Evolutionary conservation across 2,113 vertebrate species (phyloP).

Genomic region (Toxotes jaculatrix): DNA sequence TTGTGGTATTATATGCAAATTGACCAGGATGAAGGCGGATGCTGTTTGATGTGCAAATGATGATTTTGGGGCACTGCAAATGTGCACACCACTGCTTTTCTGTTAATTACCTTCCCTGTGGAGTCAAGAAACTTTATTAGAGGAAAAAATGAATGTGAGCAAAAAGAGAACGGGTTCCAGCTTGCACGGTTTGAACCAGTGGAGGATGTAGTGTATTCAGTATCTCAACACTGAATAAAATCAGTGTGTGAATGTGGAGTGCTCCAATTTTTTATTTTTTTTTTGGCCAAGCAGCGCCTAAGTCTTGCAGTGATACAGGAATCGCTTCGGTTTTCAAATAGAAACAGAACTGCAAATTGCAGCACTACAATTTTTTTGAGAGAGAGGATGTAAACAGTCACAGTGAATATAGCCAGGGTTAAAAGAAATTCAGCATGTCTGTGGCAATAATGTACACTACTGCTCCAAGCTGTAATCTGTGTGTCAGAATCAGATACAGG

Average conservation of each 20-base stretch:
- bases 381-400: background rate
- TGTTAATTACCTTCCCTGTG: slow-evolving; percentile 79
- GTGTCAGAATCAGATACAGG: slow-evolving; percentile 37
- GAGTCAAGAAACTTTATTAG: slow-evolving; percentile 75
- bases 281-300: background rate
- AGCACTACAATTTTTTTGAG: background rate
- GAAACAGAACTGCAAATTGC: slow-evolving; percentile 18
- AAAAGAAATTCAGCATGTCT: slow-evolving; percentile 18
- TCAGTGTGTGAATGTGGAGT: background rate
- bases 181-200: slow-evolving; percentile 44
- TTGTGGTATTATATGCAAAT: slow-evolving; percentile 81
- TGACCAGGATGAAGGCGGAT: slow-evolving; percentile 56
- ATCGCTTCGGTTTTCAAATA: slow-evolving; percentile 17
- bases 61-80: slow-evolving; percentile 74
- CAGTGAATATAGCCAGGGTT: slow-evolving; percentile 10
- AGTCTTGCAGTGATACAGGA: background rate
- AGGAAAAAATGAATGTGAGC: slow-evolving; percentile 54
- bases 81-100: slow-evolving; percentile 71
- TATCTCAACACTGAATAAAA: slow-evolving; percentile 44
- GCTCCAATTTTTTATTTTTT: no score
- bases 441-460: slow-evolving; percentile 3
- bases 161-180: slow-evolving; percentile 45
- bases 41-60: slow-evolving; percentile 81
- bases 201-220: slow-evolving; percentile 37
- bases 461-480: slow-evolving; percentile 25